A percentile compares a stretch with the other conserved stretches of the same genome.
These are phyloP conservation scores for Nephrotoma flavescens DNA, from an alignment of 2,888 invertebrate species.

Conservation along the genomic window DNA sequence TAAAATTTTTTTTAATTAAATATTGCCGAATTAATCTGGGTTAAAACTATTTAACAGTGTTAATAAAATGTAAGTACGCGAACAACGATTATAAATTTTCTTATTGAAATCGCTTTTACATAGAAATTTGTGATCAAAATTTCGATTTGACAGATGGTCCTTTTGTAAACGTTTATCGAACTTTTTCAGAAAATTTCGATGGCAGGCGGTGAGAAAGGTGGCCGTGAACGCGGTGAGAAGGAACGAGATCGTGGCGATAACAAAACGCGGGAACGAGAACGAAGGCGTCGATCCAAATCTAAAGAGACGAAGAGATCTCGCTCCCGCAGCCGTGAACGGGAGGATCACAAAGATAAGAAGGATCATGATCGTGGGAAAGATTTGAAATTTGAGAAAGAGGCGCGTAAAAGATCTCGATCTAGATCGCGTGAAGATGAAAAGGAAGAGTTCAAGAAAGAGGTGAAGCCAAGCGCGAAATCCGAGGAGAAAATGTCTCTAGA, in stretches of 20 bases:
- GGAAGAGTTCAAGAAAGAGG: not conserved
- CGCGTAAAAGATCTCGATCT: not conserved
- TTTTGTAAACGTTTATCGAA: not conserved
- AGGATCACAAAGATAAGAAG: not conserved
- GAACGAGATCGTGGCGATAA: constrained; percentile 5
- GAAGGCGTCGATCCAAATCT: constrained; percentile 16
- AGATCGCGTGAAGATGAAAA: not conserved
- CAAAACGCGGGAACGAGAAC: constrained; percentile 12
- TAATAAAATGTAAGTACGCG: not conserved
- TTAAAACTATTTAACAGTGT: not conserved
- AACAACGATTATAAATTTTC: not conserved
- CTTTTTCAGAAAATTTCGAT: constrained; percentile 16
- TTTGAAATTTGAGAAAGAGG: not conserved
- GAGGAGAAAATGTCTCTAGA: not conserved
- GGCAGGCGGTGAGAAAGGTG: constrained; percentile 34
- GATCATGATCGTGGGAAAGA: not conserved
- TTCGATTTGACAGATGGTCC: not conserved
- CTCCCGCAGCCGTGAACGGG: not conserved
- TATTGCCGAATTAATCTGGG: not conserved
- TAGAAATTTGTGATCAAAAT: not conserved
- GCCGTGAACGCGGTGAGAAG: constrained; percentile 19
- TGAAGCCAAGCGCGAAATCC: not conserved
- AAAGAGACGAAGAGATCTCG: not conserved
- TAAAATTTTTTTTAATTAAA: not conserved
- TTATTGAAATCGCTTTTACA: not conserved